These are phyloP conservation scores for Triplophysa tibetana DNA, from an alignment of 2,113 vertebrate species.

Conservation along the genomic window DNA sequence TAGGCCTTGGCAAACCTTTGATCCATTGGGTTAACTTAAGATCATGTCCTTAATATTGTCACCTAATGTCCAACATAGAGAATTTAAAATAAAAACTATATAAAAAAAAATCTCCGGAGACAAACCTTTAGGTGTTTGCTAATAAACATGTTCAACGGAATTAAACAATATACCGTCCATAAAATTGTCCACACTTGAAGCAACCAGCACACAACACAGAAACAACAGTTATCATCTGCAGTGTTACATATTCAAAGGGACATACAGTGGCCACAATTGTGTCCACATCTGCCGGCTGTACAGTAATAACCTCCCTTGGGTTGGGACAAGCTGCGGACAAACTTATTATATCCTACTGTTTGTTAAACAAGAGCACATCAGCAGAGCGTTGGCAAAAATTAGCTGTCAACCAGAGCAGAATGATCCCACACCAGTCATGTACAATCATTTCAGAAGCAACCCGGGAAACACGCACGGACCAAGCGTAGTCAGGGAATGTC, in stretches of 20 bases:
- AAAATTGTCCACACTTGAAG: neutral
- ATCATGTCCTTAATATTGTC: constrained; percentile 4
- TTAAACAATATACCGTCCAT: neutral
- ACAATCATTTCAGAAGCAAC: constrained; percentile 13
- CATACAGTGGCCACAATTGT: constrained; percentile 10
- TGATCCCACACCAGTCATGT: constrained; percentile 13
- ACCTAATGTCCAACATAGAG: neutral
- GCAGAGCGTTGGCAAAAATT: constrained; percentile 38
- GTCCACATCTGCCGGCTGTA: constrained; percentile 5
- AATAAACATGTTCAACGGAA: neutral
- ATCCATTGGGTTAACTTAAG: constrained; percentile 21
- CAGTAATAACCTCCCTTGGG: constrained; percentile 33
- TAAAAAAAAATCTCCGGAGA: neutral
- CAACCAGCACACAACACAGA: neutral
- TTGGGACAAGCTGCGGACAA: constrained; percentile 3
- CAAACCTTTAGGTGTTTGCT: no score
- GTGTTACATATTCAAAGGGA: constrained; percentile 6
- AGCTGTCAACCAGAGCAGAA: constrained; percentile 9
- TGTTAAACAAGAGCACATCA: constrained; percentile 25
- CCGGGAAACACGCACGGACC: neutral
- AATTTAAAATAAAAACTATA: neutral
- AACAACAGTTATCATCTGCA: neutral
- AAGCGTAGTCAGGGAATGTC: constrained; percentile 16
- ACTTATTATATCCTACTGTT: constrained; percentile 34
- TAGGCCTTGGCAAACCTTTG: constrained; percentile 35